These are phyloP conservation scores for Hymenopus coronatus DNA, from an alignment of 2,888 invertebrate species.

Conservation along the genomic window DNA sequence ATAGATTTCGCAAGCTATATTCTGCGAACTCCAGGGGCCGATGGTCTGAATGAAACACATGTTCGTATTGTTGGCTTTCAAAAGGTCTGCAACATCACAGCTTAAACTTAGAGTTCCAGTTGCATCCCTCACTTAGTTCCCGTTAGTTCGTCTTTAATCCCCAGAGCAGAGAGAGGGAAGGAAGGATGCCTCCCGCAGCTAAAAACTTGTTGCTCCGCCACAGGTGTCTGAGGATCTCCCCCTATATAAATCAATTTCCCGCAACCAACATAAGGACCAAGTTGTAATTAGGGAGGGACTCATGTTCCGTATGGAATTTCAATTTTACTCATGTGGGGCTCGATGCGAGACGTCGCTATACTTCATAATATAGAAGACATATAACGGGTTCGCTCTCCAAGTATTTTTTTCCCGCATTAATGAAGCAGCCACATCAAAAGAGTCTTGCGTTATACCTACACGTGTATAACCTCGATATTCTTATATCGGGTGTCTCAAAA, in stretches of 20 bases:
- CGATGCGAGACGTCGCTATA: neutral
- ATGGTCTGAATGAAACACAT: too few species aligned
- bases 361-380: neutral
- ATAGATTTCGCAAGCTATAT: too few species aligned
- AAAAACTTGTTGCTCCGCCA: neutral
- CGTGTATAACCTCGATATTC: too few species aligned
- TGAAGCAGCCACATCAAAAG: too few species aligned
- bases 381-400: too few species aligned
- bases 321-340: neutral
- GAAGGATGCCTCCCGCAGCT: neutral
- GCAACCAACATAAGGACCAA: neutral
- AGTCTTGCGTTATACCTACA: too few species aligned
- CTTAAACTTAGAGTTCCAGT: too few species aligned
- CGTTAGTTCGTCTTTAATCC: neutral
- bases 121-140: neutral
- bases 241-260: neutral
- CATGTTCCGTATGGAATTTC: neutral
- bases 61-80: too few species aligned
- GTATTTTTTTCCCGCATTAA: too few species aligned
- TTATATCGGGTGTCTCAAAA: too few species aligned
- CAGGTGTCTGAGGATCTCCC: neutral
- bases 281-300: neutral
- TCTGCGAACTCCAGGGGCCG: too few species aligned
- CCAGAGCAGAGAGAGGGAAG: neutral
- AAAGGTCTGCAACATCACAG: too few species aligned